Evolutionary conservation across 1,140 invertebrate genomes (phyloP).

Genomic region (Aleiodes sp.): DNA sequence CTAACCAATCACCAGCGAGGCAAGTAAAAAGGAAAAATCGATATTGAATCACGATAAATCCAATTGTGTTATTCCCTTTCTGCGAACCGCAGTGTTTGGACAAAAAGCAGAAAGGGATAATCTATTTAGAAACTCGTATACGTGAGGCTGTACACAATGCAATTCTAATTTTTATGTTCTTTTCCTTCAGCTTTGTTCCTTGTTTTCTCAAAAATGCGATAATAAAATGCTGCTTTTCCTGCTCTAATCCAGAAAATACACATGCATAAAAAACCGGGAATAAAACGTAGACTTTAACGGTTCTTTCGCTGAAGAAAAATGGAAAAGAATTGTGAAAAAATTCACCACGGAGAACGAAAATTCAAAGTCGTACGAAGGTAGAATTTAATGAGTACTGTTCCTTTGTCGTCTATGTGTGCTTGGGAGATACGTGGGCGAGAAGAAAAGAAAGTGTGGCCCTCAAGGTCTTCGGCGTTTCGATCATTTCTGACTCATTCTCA

Average conservation of each 20-base stretch:
- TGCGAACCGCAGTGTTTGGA: too few species aligned
- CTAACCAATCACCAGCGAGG: too few species aligned
- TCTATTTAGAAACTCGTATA: too few species aligned
- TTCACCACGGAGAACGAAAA: background rate
- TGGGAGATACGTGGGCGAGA: conserved; percentile 1
- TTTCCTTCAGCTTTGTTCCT: background rate
- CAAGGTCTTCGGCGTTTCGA: conserved; percentile 21
- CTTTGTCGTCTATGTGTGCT: background rate
- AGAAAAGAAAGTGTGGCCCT: background rate
- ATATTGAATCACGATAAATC: too few species aligned
- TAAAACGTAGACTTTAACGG: background rate
- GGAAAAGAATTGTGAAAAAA: background rate
- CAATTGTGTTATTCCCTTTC: too few species aligned
- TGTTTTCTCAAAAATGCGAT: background rate
- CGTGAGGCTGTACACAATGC: too few species aligned
- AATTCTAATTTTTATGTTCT: too few species aligned
- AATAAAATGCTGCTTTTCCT: background rate
- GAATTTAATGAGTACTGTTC: conserved; percentile 1
- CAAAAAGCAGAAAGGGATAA: too few species aligned
- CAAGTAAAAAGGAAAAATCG: too few species aligned
- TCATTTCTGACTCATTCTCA: conserved; percentile 16
- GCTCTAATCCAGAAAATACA: background rate
- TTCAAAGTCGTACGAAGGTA: background rate
- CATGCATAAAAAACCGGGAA: background rate
- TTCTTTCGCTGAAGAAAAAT: background rate